Percentiles rank a stretch among this genome's conserved stretches.
Evolutionary conservation across 2,113 vertebrate species (phyloP).

Genomic region (Trematocara unimaculatum): DNA sequence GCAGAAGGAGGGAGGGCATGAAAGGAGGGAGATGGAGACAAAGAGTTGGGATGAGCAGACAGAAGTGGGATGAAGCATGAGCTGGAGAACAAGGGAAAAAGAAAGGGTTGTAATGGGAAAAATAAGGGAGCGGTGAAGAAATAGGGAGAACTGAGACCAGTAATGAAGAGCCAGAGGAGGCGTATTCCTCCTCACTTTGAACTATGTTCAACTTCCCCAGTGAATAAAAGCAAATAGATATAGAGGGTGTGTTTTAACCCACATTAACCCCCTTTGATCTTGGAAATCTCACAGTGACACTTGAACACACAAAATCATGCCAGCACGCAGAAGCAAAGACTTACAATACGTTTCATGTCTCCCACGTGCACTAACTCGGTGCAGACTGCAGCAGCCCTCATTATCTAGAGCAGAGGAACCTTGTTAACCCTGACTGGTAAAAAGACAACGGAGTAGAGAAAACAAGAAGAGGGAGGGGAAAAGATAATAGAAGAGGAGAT

Average conservation of each 20-base stretch:
- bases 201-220: background rate
- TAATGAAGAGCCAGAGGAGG: background rate
- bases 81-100: background rate
- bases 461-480: background rate
- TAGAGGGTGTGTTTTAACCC: background rate
- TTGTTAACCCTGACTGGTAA: slow-evolving; percentile 1
- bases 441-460: slow-evolving; percentile 1
- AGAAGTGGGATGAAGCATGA: background rate
- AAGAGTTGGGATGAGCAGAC: background rate
- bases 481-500: background rate
- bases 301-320: background rate
- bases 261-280: slow-evolving; percentile 10
- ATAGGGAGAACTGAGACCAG: background rate
- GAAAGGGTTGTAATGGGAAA: background rate
- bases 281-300: background rate
- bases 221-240: background rate
- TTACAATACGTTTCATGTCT: background rate
- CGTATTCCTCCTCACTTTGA: background rate
- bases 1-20: background rate
- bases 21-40: background rate
- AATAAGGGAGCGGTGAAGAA: background rate
- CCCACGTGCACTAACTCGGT: background rate
- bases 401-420: background rate
- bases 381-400: background rate
- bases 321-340: background rate